These are phyloP conservation scores for Drosophila mimica DNA, from an alignment of 2,888 invertebrate species.

Conservation along the genomic window DNA sequence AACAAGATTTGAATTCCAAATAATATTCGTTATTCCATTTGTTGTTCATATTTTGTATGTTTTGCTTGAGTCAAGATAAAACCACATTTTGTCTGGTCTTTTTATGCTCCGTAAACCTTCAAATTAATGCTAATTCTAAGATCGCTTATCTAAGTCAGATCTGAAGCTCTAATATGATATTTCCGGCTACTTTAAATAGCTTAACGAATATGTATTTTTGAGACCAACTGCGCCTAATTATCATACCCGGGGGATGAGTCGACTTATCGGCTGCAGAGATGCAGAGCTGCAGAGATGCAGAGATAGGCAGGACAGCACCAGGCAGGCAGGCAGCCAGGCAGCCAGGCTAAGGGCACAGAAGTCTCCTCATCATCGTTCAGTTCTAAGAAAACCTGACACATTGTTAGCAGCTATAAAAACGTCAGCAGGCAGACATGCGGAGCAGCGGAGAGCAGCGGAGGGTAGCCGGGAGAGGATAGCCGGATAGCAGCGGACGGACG, in stretches of 20 bases:
- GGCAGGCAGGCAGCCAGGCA: not conserved
- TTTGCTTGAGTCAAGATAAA: not conserved
- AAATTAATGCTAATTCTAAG: not conserved
- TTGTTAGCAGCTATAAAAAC: conserved; percentile 78
- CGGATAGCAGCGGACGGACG: conserved; percentile 9
- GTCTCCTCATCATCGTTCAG: conserved; percentile 50
- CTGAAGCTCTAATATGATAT: not conserved
- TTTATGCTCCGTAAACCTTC: not conserved
- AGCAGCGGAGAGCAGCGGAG: not conserved
- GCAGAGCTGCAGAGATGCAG: conserved; percentile 13
- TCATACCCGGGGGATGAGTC: conserved; percentile 46
- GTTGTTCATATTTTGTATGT: not conserved
- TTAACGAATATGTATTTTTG: conserved; percentile 27
- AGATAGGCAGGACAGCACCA: conserved; percentile 14
- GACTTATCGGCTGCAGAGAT: conserved; percentile 29
- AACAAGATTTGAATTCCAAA: not conserved
- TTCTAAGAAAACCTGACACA: conserved; percentile 78
- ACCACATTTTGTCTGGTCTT: not conserved
- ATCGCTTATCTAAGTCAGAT: not conserved
- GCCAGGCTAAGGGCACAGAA: conserved; percentile 19
- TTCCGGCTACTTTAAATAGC: conserved; percentile 11
- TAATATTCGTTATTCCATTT: not conserved
- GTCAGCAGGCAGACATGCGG: conserved; percentile 58
- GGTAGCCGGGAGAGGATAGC: conserved; percentile 12
- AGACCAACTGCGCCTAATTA: conserved; percentile 70